A percentile compares a stretch with the other conserved stretches of the same genome.
Evolutionary conservation across 2,888 invertebrate species (phyloP).

Genomic region (Cloeon dipterum): DNA sequence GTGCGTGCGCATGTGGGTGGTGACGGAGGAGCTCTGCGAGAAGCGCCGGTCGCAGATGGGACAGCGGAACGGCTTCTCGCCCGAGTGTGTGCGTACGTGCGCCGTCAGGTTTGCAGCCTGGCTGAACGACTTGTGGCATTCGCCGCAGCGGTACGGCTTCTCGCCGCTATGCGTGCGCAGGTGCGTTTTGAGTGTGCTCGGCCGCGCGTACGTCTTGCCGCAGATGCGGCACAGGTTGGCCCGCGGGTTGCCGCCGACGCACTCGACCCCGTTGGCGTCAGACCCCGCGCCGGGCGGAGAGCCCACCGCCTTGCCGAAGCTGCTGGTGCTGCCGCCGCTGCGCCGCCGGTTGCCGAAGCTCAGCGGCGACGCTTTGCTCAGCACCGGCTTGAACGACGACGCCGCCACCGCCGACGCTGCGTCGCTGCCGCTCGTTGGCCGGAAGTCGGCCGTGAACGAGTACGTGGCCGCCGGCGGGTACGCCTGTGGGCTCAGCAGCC

Average conservation of each 20-base stretch:
- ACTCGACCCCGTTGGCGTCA: constrained; percentile 19
- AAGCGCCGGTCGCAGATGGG: constrained; percentile 92
- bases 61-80: constrained; percentile 96
- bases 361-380: constrained; percentile 17
- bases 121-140: constrained; percentile 90
- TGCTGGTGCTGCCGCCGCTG: constrained; percentile 4
- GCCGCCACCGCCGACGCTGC: constrained; percentile 10
- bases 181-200: constrained; percentile 92
- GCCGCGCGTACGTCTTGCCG: constrained; percentile 89
- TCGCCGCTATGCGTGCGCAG: constrained; percentile 91
- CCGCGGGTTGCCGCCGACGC: constrained; percentile 35
- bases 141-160: constrained; percentile 73
- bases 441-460: constrained; percentile 62
- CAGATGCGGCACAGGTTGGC: constrained; percentile 76
- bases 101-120: constrained; percentile 98
- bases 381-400: constrained; percentile 28
- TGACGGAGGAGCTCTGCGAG: constrained; percentile 82
- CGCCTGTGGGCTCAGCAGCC: constrained; percentile 36
- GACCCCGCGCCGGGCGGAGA: constrained; percentile 10
- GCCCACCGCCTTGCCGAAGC: constrained; percentile 1
- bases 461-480: constrained; percentile 46
- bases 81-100: constrained; percentile 86
- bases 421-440: constrained; percentile 26
- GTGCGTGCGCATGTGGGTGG: constrained; percentile 99
- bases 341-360: constrained; percentile 1